Evolutionary conservation across 2,888 invertebrate genomes (phyloP), one percentile per base, ranked within the genome.

Genomic region (Callyntrura sp.): DNA sequence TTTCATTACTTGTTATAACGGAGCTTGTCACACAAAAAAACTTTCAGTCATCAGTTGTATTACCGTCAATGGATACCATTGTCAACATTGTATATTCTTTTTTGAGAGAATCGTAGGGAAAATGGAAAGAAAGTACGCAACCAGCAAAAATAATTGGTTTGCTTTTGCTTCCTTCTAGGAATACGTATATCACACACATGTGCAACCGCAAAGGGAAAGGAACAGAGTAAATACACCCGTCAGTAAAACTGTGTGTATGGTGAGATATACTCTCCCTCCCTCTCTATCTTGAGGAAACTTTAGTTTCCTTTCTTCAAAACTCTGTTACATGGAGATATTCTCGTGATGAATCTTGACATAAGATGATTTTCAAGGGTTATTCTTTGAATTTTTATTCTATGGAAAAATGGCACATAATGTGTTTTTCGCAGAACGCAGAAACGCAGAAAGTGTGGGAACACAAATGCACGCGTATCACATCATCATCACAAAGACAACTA

Each of bases 351-450:
- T 65, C 35, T 28, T 65, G 28, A 65, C 65, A 65, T 4, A 6
- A 62, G 62, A 65, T 28, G 25, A 65, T 28, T 65, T 65, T 14
- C 65, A 35, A 25, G 65, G 28, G 65, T 65, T 65, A 35, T 65
- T 65, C 65, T 28, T 65, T 35, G 65, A 65, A 65, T 12, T 23
- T 62, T 17, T 60, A 11, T 8, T 60, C 17, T 17, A 1, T 12
- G 23, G 62, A 12, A 62, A 62, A 62, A 62, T 11, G 17, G 8
- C 62, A 62, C 14, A 62, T 8, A 11, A 6, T 1, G 9, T 62
- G 11, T 62, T 62, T 62, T 4, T 23, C 17, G n/a, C 2, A 17
- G 17, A 60, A 14, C 1, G 35, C 6, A 35, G 35, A 35, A 6
- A 6, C 35, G 17, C 17, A 1, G n/a, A 60, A 60, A 55, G 6